These are phyloP conservation scores for Forbesichthys papilliferus DNA, from an alignment of 2,113 vertebrate species.

Conservation along the genomic window DNA sequence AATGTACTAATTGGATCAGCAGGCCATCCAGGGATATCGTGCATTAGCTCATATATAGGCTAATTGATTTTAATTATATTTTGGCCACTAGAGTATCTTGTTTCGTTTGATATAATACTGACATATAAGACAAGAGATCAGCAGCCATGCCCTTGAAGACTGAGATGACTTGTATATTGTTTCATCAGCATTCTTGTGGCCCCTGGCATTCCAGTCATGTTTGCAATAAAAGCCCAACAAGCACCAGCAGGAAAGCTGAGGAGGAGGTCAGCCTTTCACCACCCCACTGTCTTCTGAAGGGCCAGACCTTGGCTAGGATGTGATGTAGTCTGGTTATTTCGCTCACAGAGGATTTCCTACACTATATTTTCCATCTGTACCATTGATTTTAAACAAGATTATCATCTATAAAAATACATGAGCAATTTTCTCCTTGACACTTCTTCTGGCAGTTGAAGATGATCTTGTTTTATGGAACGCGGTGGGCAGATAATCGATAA, in stretches of 20 bases:
- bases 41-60: slow-evolving; percentile 5
- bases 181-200: slow-evolving; percentile 31
- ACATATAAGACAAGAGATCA: not conserved
- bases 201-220: slow-evolving; percentile 63
- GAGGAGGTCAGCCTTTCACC: slow-evolving; percentile 57
- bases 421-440: slow-evolving; percentile 16
- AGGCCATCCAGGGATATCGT: slow-evolving; percentile 14
- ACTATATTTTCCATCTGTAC: slow-evolving; percentile 1
- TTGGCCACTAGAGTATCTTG: not conserved
- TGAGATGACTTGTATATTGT: slow-evolving; percentile 10
- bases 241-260: slow-evolving; percentile 47
- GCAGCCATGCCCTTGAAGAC: slow-evolving; percentile 1
- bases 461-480: slow-evolving; percentile 29
- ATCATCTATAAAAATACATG: slow-evolving; percentile 30
- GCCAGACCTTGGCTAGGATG: slow-evolving; percentile 53
- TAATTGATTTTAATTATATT: slow-evolving; percentile 22
- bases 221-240: slow-evolving; percentile 49
- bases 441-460: slow-evolving; percentile 8
- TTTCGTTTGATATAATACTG: too few species aligned
- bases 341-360: not conserved
- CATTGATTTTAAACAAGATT: slow-evolving; percentile 31
- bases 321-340: slow-evolving; percentile 26
- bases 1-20: slow-evolving; percentile 28
- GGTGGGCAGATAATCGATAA: slow-evolving; percentile 43
- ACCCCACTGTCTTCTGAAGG: slow-evolving; percentile 45